These are phyloP conservation scores for Sus scrofa DNA, from an alignment of 2,113 vertebrate species.

Conservation along the genomic window DNA sequence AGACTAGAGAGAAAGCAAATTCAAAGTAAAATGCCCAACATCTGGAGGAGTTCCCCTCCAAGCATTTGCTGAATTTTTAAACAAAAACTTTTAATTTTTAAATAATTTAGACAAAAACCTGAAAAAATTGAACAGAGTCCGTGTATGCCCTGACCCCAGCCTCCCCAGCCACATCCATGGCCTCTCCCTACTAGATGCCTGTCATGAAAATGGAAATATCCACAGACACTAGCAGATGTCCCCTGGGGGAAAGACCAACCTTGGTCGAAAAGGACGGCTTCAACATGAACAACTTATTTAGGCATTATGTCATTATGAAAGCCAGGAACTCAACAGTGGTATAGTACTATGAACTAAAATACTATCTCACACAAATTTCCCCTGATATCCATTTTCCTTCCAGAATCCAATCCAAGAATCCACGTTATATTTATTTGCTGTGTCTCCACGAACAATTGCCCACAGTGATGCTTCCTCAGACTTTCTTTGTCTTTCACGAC, in stretches of 20 bases:
- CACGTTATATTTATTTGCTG: too few species aligned
- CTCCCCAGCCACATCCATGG: neutral
- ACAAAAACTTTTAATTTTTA: neutral
- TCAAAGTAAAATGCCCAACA: neutral
- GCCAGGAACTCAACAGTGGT: neutral
- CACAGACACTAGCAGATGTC: neutral
- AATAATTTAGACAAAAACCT: neutral
- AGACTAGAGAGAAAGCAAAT: neutral
- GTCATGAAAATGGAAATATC: neutral
- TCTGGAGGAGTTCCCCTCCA: neutral
- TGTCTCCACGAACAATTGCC: neutral
- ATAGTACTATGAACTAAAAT: neutral
- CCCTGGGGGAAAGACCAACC: neutral
- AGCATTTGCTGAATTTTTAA: neutral
- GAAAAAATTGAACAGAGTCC: neutral
- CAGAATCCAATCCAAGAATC: neutral
- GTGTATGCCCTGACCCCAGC: neutral
- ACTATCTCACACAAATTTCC: neutral
- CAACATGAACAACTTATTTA: neutral
- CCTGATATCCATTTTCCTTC: neutral
- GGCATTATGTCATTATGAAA: neutral
- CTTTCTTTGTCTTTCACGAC: neutral
- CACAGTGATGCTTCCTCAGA: neutral
- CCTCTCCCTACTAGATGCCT: neutral
- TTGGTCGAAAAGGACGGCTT: neutral